Base-by-base conservation (phyloP, 1,140 invertebrate species). In the Homarus americanus region DNA sequence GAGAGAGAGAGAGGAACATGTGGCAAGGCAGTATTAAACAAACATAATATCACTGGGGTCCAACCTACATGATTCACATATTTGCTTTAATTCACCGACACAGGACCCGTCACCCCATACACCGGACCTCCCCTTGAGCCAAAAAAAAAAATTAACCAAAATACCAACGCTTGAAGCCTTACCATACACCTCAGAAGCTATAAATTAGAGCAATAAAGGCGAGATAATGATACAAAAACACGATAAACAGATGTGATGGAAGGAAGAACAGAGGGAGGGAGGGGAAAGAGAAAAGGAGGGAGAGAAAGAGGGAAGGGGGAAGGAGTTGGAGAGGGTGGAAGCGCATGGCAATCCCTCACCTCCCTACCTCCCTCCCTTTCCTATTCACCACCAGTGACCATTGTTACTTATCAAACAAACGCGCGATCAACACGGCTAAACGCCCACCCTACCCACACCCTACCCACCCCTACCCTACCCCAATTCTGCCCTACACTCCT, bases 361-460 rank as follows among this genome's bases (percentile, higher is more conserved):
- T 28, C 5, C 53, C 63, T n/a, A 24, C 63, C n/a, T 15, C 40
- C 66, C 69, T 38, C 44, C 58, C 66, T 28, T 5, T 34, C 32
- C 87, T 53, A 90, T 90, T 90, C 79, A 88, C 49, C 44, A 73
- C 53, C 40, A 40, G 15, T 4, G 32, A 83, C 87, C 87, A 90
- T 90, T 90, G 87, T 90, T 83, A 76, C 72, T 86, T 76, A 58
- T 82, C 87, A 90, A 82, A 90, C 87, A 90, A 90, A 41, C 87
- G 24, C 41, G 40, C 80, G 79, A 90, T 90, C 87, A 76, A 82
- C 80, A 76, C 79, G 44, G 76, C 80, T 82, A 90, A 90, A 82
- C 63, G 79, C 58, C 32, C 69, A 75, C 79, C 73, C 28, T 17
- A 32, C 24, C 72, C 40, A 15, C 66, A 75, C 69, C 28, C 24